Conservation (phyloP, 30 jellyfish, hydroid and myxozoan species). For the Turritopsis rubra region DNA sequence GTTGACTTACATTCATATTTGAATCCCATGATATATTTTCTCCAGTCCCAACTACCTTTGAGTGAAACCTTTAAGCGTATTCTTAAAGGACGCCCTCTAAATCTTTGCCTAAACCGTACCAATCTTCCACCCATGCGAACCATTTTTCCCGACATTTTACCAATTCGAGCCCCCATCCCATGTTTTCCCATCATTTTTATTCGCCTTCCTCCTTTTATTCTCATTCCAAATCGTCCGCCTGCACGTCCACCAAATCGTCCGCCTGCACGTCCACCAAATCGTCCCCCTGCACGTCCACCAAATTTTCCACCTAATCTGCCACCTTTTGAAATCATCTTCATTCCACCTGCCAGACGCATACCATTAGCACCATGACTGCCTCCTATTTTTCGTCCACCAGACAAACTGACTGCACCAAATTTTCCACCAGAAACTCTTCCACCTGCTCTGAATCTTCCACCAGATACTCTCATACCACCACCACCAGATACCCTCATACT, state of each 20-base stretch:
- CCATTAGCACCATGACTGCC: neutral
- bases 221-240: constrained; percentile 26
- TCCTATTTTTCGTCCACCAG: constrained; percentile 5
- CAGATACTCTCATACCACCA: neutral
- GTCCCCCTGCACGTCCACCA: neutral
- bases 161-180: neutral
- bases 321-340: neutral
- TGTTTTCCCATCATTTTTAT: neutral
- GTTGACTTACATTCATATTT: constrained; percentile 85
- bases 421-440: constrained; percentile 26
- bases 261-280: constrained; percentile 5
- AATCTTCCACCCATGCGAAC: constrained; percentile 27
- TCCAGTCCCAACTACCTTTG: constrained; percentile 82
- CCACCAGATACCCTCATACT: constrained; percentile 3
- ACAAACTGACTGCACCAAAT: neutral
- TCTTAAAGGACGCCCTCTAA: constrained; percentile 41
- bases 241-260: constrained; percentile 16
- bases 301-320: constrained; percentile 14
- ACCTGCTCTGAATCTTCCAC: constrained; percentile 1
- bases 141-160: constrained; percentile 7
- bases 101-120: constrained; percentile 15
- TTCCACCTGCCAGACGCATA: constrained; percentile 1
- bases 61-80: constrained; percentile 47
- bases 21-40: constrained; percentile 63
- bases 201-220: constrained; percentile 30